These are phyloP conservation scores for Aleiodes leptofemur DNA, from an alignment of 2,888 invertebrate species.

Conservation along the genomic window DNA sequence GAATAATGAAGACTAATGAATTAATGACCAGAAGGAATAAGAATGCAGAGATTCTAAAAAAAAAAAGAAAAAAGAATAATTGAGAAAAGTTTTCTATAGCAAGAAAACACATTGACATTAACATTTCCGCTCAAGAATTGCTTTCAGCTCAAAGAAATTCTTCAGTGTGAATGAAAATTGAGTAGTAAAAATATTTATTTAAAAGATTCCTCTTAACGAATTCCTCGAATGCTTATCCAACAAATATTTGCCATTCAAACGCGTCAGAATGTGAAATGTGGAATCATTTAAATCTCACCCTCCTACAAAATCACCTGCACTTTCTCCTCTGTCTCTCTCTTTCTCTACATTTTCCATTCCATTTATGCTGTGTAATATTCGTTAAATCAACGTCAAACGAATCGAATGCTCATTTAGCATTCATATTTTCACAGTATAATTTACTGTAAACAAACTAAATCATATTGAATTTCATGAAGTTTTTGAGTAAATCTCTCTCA, in stretches of 20 bases:
- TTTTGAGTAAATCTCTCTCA: slow-evolving; percentile 25
- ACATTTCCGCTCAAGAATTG: no score
- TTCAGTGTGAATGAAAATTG: slow-evolving; percentile 16
- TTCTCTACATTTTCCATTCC: background rate
- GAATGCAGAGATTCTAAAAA: slow-evolving; percentile 22
- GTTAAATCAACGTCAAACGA: slow-evolving; percentile 41
- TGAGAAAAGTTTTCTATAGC: slow-evolving; percentile 27
- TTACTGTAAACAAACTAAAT: slow-evolving; percentile 18
- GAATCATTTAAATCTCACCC: slow-evolving; percentile 51
- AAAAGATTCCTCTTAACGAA: slow-evolving; percentile 33
- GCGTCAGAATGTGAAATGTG: slow-evolving; percentile 53
- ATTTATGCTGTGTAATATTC: slow-evolving; percentile 36
- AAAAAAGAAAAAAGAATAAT: slow-evolving; percentile 36
- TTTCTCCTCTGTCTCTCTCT: slow-evolving; percentile 3
- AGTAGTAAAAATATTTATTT: background rate
- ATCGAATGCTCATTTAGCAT: slow-evolving; percentile 50
- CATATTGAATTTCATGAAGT: background rate
- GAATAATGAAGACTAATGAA: slow-evolving; percentile 53
- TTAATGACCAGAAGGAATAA: slow-evolving; percentile 13
- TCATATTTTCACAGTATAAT: slow-evolving; percentile 50
- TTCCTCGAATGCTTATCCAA: slow-evolving; percentile 58
- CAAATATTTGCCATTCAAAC: slow-evolving; percentile 60
- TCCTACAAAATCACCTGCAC: background rate
- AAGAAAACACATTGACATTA: slow-evolving; percentile 40
- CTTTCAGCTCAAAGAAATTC: no score